Evolutionary conservation across 2,113 vertebrate species (phyloP).

Genomic region (Ctenodactylus gundi): DNA sequence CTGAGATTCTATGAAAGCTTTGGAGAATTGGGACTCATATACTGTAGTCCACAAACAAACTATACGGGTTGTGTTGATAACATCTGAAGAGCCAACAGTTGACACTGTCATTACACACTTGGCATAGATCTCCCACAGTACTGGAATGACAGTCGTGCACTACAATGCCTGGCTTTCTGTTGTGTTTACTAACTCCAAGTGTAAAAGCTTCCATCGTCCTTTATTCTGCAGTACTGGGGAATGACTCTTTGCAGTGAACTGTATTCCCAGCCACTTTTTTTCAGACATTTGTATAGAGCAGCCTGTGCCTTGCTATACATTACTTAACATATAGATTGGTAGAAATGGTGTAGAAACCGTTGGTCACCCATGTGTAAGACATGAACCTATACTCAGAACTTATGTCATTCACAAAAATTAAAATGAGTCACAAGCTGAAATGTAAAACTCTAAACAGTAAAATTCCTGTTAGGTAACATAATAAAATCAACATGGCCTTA

Average conservation of each 20-base stretch:
- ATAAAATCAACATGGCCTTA: neutral
- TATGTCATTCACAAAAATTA: neutral
- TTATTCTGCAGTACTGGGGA: no score
- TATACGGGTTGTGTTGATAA: constrained; percentile 14
- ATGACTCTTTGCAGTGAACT: no score
- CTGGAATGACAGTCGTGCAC: no score
- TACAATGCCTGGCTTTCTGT: no score
- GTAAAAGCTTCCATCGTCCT: no score
- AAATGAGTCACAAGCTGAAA: neutral
- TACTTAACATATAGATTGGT: neutral
- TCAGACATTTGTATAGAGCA: no score
- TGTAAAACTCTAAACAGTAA: neutral
- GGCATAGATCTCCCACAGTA: neutral
- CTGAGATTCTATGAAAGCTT: constrained; percentile 1
- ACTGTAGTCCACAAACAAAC: neutral
- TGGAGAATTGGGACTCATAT: neutral
- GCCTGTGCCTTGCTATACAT: no score
- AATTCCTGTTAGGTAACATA: neutral
- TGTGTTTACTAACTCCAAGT: no score
- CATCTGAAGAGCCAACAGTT: neutral
- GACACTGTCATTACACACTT: neutral
- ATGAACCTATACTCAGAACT: neutral
- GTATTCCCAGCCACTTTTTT: no score
- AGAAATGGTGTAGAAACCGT: neutral
- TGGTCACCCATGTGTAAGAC: neutral